These are phyloP conservation scores for Eilema depressum DNA, from an alignment of 2,888 invertebrate genomes.

Conservation along the genomic window DNA sequence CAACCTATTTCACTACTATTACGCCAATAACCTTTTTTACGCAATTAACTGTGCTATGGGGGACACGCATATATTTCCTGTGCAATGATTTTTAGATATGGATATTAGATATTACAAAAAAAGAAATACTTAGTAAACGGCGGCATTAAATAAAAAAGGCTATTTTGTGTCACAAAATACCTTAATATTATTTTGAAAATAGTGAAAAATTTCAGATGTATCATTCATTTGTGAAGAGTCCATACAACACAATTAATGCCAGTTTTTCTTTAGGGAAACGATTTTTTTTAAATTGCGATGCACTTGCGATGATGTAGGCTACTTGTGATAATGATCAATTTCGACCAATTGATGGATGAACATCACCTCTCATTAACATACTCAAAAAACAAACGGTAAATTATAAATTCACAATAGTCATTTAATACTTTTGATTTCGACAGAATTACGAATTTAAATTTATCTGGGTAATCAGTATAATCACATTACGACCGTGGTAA, in stretches of 20 bases:
- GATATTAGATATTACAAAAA: too few relatives aligned
- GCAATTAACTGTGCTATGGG: not conserved
- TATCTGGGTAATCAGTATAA: slow-evolving; percentile 27
- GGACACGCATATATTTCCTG: not conserved
- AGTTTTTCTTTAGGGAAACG: not conserved
- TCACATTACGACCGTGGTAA: slow-evolving; percentile 49
- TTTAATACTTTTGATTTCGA: slow-evolving; percentile 18
- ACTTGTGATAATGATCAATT: too few relatives aligned
- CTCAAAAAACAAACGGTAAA: not conserved
- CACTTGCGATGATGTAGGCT: not conserved
- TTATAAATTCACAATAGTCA: not conserved
- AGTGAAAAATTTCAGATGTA: not conserved
- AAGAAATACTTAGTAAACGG: too few relatives aligned
- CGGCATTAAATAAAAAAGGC: too few relatives aligned
- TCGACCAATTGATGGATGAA: too few relatives aligned
- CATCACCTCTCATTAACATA: too few relatives aligned
- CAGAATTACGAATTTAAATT: slow-evolving; percentile 33
- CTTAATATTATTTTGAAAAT: not conserved
- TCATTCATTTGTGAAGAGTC: not conserved
- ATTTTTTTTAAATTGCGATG: not conserved
- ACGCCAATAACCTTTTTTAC: slow-evolving; percentile 2
- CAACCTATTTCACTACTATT: not conserved
- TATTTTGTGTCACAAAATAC: not conserved
- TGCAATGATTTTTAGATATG: not conserved
- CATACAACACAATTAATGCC: not conserved